These are phyloP conservation scores for Macropodus opercularis DNA, from an alignment of 2,797 vertebrate genomes.

Conservation along the genomic window DNA sequence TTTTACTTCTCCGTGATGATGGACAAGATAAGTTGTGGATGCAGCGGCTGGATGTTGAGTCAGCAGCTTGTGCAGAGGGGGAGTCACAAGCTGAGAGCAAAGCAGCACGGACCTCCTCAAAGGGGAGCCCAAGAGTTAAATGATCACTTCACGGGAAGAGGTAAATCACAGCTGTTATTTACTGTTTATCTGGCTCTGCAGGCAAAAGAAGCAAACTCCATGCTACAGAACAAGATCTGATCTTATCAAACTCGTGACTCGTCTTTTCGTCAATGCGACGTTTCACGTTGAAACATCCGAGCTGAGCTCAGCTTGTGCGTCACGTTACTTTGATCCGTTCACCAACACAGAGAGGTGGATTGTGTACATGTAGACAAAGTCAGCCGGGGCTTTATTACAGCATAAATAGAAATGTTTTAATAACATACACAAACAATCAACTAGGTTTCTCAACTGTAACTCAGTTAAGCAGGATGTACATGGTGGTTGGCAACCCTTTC, in stretches of 20 bases:
- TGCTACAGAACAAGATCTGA: constrained; percentile 1
- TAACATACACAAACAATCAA: neutral
- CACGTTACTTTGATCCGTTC: constrained; percentile 51
- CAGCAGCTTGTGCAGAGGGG: constrained; percentile 1
- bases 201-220: constrained; percentile 21
- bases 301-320: constrained; percentile 21
- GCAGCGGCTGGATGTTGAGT: constrained; percentile 11
- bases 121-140: neutral
- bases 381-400: constrained; percentile 2
- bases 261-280: constrained; percentile 33
- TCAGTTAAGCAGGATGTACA: neutral
- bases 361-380: neutral
- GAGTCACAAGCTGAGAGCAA: constrained; percentile 33
- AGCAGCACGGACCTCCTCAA: neutral
- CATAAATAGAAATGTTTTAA: neutral
- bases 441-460: neutral
- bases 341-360: constrained; percentile 21
- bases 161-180: neutral
- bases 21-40: constrained; percentile 4
- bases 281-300: constrained; percentile 6
- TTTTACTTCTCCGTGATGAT: neutral
- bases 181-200: constrained; percentile 7
- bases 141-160: too few relatives aligned
- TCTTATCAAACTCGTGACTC: constrained; percentile 53
- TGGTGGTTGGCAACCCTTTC: neutral